phyloP scores from a whole-genome alignment of 2,113 vertebrate genomes.

The Colinus virginianus region DNA sequence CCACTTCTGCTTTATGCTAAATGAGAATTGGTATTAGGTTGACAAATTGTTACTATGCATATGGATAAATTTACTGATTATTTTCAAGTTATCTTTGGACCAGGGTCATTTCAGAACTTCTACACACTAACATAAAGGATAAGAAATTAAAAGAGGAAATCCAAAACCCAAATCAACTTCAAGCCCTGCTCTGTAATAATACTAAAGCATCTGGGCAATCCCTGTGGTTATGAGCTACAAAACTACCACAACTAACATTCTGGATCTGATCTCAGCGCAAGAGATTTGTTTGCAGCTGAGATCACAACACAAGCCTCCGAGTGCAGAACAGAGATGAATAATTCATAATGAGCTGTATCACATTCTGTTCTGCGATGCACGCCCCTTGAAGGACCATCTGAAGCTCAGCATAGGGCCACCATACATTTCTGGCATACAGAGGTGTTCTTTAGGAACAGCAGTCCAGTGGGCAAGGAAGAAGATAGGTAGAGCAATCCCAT shows the following conservation, averaged over 20 bases:
- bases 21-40: background rate
- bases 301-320: background rate
- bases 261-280: background rate
- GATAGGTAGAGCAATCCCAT: background rate
- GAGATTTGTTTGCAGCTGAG: background rate
- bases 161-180: background rate
- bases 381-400: background rate
- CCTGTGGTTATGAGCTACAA: rapidly evolving
- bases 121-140: background rate
- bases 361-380: background rate
- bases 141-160: background rate
- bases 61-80: background rate
- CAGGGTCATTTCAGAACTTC: background rate
- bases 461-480: background rate
- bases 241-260: background rate
- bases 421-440: background rate
- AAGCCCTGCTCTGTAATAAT: background rate
- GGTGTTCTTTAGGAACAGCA: background rate
- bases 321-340: background rate
- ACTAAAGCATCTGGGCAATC: background rate
- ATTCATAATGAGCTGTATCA: background rate
- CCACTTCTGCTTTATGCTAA: slow-evolving; percentile 89
- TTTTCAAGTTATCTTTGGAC: background rate
- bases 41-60: background rate
- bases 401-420: background rate